These are phyloP conservation scores for Helleia helle DNA, from an alignment of 2,888 invertebrate genomes.

Conservation along the genomic window DNA sequence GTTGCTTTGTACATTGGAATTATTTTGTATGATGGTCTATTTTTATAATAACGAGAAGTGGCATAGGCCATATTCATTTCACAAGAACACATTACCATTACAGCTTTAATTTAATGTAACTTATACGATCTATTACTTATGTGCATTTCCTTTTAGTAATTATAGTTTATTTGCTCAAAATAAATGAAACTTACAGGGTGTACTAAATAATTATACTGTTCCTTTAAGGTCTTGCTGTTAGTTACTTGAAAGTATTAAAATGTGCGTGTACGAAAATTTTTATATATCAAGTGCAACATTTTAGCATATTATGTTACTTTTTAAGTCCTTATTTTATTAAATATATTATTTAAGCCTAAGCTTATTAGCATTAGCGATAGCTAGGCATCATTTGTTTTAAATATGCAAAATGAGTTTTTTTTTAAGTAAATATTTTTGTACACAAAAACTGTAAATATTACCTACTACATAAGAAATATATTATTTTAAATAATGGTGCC, in stretches of 20 bases:
- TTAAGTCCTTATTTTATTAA: neutral
- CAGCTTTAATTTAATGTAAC: slow-evolving; percentile 39
- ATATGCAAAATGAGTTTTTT: neutral
- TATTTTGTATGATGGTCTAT: neutral
- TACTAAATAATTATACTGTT: slow-evolving; percentile 26
- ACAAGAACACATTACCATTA: slow-evolving; percentile 39
- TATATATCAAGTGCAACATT: neutral
- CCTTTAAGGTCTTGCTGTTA: slow-evolving; percentile 20
- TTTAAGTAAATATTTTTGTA: neutral
- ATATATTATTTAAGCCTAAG: neutral
- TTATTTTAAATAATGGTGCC: slow-evolving; percentile 44
- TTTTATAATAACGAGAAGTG: neutral
- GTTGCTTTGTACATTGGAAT: neutral
- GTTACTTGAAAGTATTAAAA: slow-evolving; percentile 22
- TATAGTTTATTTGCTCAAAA: slow-evolving; percentile 36
- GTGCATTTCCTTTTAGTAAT: slow-evolving; percentile 19
- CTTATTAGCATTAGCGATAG: no score
- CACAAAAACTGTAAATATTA: slow-evolving; percentile 1
- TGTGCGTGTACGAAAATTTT: slow-evolving; percentile 1
- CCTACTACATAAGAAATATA: neutral
- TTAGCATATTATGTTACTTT: neutral
- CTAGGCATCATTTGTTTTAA: no score
- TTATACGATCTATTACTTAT: slow-evolving; percentile 17
- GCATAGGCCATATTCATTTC: neutral
- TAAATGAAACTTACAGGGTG: slow-evolving; percentile 37